Base-by-base conservation (phyloP, 2,888 invertebrate species). In the Melinaea menophilus region DNA sequence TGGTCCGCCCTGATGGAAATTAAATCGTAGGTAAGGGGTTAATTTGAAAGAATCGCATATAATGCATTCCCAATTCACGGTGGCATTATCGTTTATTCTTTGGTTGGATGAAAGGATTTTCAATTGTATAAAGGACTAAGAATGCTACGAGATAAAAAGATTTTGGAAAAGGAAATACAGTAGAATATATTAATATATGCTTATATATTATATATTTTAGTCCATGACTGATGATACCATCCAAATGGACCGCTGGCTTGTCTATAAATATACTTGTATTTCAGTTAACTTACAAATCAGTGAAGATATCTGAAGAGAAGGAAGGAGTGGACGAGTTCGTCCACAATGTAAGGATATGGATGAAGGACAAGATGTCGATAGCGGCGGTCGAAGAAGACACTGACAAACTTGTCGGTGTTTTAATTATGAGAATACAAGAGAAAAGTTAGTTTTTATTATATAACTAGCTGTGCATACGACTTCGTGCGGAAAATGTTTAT, bases 331-430 rank as follows among this genome's bases (percentile, higher is more conserved):
- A 88, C 9, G 91, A 91, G 69, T 91, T 89, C 37, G 66, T 80
- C 0, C 83, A 88, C 73, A 86, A 90, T 61, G 82, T 78, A 0
- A 74, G 87, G 37, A 86, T 89, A 11, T 90, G 90, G 88, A 84
- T 91, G 86, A 90, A 90, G 61, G 91, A 91, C 13, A 91, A 91
- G 56, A 88, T 90, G 85, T 91, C 91, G 0, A 72, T 91, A 61
- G 90, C 86, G 0, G 90, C 88, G 0, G 84, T 91, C 1, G 88
- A 90, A 62, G 91, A 90, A 64, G 85, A 82, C 0, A 84, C 84
- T 0, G 85, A 88, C 12, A 83, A 88, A 34, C 71, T 90, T 1
- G 80, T 89, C 2, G 91, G 90, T 3, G 80, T 88, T 0, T 80
- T 90, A 5, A 85, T 91, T 22, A 85, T 90, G 85, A 86, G 91